Base-by-base conservation (phyloP, 2,797 vertebrate species). In the Microctenopoma stevenorrisi region DNA sequence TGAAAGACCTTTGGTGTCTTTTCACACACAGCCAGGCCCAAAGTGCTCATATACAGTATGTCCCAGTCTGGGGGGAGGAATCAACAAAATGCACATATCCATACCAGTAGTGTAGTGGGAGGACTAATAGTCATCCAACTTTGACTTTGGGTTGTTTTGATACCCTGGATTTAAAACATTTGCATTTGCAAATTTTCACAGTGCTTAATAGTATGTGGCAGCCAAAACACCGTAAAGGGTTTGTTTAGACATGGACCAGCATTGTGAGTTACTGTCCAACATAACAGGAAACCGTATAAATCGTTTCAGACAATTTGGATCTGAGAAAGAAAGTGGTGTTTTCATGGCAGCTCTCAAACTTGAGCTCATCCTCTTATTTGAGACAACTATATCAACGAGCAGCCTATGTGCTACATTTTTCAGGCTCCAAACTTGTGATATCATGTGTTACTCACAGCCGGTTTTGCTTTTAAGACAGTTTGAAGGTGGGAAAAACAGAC, bases 121-220 rank as follows among this genome's bases (percentile, higher is more conserved):
- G 43, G 12, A 64, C 53, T 38, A 64, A 47, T 56, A 57, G 63
- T 68, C 56, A 35, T 63, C 38, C 64, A 10, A 3, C 49, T 25
- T 52, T 48, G 22, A 15, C 7, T 46, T 58, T 46, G 38, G 4
- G 61, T 52, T 71, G 72, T 78, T 81, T 74, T 64, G 60, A 69
- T 64, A 12, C 33, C 1, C 4, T 28, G n/a, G n/a, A 63, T 43
- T 53, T 26, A 63, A 18, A 10, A 47, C 38, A 60, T 30, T 46
- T 52, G 5, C 7, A 6, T 62, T 22, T 7, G 2, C 40, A 55
- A 7, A 54, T 64, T 44, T 22, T 6, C 62, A 48, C 38, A 40
- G 67, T 33, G 4, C 47, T 26, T 22, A 42, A 59, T 22, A 42
- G 8, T 28, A 18, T 54, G 9, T 62, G 70, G 73, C 56, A 66